These are phyloP conservation scores for Hippoglossus hippoglossus DNA, from an alignment of 2,797 vertebrate species.

Conservation along the genomic window DNA sequence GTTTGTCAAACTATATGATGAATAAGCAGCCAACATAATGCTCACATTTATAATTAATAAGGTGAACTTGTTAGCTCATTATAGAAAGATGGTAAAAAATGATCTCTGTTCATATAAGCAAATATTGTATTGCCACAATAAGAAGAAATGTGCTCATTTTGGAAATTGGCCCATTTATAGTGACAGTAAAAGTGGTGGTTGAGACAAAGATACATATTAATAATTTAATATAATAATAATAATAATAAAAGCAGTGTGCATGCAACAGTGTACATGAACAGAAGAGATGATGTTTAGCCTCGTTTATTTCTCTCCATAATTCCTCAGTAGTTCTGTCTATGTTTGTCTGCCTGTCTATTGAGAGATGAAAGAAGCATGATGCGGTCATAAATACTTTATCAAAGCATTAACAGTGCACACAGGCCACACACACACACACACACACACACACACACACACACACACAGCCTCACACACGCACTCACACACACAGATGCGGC, in stretches of 20 bases:
- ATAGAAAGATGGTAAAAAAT: no score
- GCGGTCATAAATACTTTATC: conserved; percentile 78
- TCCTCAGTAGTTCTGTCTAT: conserved; percentile 25
- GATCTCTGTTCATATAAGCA: neutral
- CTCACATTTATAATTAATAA: no score
- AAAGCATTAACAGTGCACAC: conserved; percentile 51
- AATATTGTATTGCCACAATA: neutral
- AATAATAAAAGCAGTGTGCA: neutral
- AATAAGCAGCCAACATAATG: no score
- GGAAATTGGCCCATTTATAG: conserved; percentile 7
- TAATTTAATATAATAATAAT: neutral
- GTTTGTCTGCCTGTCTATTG: conserved; percentile 58
- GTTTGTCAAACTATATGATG: no score
- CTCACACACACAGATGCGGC: conserved; percentile 23
- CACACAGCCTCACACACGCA: conserved; percentile 37
- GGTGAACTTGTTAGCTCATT: no score
- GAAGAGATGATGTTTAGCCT: conserved; percentile 34
- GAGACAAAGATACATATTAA: neutral
- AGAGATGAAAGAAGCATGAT: conserved; percentile 64
- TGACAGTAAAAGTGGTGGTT: neutral
- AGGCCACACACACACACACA: conserved; percentile 18
- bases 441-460: conserved; percentile 8
- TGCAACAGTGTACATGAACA: conserved; percentile 2
- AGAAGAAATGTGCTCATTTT: conserved; percentile 6
- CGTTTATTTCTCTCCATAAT: conserved; percentile 9